A percentile compares a stretch with the other conserved stretches of the same genome.
Conservation (phyloP, 1,140 invertebrate genomes). For the Leptinotarsa lineolata region DNA sequence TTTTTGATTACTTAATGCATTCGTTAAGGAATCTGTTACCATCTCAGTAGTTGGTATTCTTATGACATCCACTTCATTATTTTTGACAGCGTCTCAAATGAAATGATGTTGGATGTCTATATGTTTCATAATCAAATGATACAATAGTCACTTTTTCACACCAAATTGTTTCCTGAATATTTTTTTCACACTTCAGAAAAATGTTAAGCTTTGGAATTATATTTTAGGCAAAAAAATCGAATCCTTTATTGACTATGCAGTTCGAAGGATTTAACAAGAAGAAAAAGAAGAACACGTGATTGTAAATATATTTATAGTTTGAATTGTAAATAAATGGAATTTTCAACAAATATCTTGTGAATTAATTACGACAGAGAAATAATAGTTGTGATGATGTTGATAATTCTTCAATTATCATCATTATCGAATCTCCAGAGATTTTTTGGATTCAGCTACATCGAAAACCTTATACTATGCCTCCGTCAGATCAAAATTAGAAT, state of each 20-base stretch:
- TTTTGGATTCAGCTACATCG: no score
- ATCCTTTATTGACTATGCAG: conserved; percentile 52
- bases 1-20: no score
- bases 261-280: conserved; percentile 52
- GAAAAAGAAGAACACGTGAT: conserved; percentile 38
- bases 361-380: no score
- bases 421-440: no score
- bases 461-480: no score
- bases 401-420: no score
- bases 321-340: background rate
- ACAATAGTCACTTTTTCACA: no score
- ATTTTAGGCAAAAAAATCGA: conserved; percentile 40
- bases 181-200: no score
- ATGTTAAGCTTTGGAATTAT: background rate
- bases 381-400: no score
- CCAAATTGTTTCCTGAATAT: no score
- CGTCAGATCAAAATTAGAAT: no score
- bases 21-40: background rate
- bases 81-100: background rate
- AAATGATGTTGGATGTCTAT: background rate
- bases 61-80: background rate
- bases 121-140: background rate
- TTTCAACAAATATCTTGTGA: no score
- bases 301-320: background rate
- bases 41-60: background rate